phyloP scores from a whole-genome alignment of 2,797 vertebrate genomes.

The Rhinophrynus dorsalis region DNA sequence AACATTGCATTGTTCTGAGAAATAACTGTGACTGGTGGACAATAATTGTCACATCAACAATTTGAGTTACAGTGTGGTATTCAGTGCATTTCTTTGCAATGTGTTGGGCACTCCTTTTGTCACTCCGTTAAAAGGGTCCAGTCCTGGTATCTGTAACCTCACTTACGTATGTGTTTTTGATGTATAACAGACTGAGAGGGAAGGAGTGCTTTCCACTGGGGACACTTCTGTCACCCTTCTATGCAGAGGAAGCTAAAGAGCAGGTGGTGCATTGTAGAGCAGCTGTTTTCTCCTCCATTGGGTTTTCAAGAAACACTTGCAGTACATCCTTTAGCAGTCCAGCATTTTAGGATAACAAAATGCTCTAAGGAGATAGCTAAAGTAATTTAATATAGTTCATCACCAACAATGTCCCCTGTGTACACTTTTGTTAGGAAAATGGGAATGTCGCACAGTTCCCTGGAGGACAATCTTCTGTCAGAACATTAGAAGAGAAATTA shows the following conservation, averaged over 20 bases:
- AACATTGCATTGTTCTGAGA: too few species aligned
- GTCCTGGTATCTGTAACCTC: conserved; percentile 16
- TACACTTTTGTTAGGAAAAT: conserved; percentile 78
- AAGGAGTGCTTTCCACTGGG: conserved; percentile 20
- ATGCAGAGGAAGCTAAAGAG: conserved; percentile 49
- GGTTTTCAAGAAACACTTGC: conserved; percentile 79
- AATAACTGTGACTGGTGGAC: too few species aligned
- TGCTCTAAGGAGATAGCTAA: conserved; percentile 63
- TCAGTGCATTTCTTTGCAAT: too few species aligned
- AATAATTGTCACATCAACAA: too few species aligned
- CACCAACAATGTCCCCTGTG: conserved; percentile 65
- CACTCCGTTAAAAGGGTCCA: neutral
- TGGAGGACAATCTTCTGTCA: conserved; percentile 53
- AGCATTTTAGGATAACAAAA: conserved; percentile 57
- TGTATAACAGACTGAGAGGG: conserved; percentile 43
- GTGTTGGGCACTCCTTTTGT: too few species aligned
- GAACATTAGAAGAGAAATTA: conserved; percentile 47
- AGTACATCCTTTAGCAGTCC: conserved; percentile 66
- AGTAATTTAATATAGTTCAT: conserved; percentile 77
- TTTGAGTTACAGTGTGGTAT: too few species aligned
- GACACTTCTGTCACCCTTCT: conserved; percentile 10
- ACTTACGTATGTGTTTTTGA: conserved; percentile 27
- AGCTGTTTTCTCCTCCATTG: conserved; percentile 74
- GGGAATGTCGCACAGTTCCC: conserved; percentile 72
- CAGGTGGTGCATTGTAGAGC: conserved; percentile 57